Evolutionary conservation across 2,888 invertebrate genomes (phyloP), one percentile per base, ranked within the genome.

Genomic region (Orthosia gracilis): DNA sequence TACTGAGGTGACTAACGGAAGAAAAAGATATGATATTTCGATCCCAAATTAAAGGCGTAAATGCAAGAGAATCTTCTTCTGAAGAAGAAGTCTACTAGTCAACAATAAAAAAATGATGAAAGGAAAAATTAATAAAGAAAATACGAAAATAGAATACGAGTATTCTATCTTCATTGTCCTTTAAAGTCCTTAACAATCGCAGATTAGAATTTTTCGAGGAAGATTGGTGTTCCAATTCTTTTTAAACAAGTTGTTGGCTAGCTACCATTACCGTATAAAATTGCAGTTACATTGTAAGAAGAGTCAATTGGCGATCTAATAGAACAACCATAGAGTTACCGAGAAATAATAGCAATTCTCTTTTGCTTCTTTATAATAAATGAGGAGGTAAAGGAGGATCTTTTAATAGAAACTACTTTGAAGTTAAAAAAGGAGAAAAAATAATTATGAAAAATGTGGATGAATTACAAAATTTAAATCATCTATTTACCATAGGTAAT

Each of bases 201-300:
- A 12, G 3, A 31, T n/a, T n/a, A n/a, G 0, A 47, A 23, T 49
- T 45, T 18, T 68, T 47, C 3, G 5, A 47, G 13, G 17, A 4
- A 57, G 7, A 66, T 26, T 7, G n/a, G 9, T 45, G 5, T 26
- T 18, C 31, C 17, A 26, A 66, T 52, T 47, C 12, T 58, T 47
- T 23, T n/a, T 3, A 47, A 21, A 2, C 50, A 50, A 67, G 11
- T 52, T 13, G 26, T 52, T 64, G 58, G 63, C 17, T 4, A 59
- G 26, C 69, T 45, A 40, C 15, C 50, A 59, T 64, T 63, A 50
- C 21, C 66, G 82, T 55, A 67, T 81, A 79, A 79, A 81, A 76
- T 76, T 58, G 69, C 69, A 76, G 58, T 81, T 55, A 76, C 58
- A 58, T 59, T 50, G 13, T 54, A 63, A 58, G 31, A 58, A 76